Conservation (phyloP, 2,888 invertebrate genomes). For the Hypercompe scribonia region DNA sequence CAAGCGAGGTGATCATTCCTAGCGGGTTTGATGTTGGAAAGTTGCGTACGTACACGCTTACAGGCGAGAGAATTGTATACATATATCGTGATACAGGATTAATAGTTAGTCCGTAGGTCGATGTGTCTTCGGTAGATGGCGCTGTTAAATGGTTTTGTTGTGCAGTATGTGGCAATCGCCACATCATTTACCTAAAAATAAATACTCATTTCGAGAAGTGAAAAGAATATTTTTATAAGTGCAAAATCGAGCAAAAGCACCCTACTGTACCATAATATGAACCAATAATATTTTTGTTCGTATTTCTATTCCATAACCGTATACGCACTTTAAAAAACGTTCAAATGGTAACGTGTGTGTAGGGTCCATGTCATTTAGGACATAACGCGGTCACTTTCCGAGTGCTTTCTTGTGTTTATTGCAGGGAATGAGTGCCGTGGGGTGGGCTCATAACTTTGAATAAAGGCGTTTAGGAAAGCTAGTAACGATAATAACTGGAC, state of each 20-base stretch:
- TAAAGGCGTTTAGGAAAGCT: constrained; percentile 36
- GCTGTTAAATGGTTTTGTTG: too few relatives aligned
- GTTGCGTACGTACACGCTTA: too few relatives aligned
- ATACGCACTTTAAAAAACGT: constrained; percentile 4
- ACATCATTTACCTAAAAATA: too few relatives aligned
- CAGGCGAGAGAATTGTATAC: too few relatives aligned
- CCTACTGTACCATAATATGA: too few relatives aligned
- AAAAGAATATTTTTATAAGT: background rate
- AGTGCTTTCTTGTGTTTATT: constrained; percentile 60
- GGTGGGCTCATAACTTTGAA: constrained; percentile 44
- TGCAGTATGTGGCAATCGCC: too few relatives aligned
- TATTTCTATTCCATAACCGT: background rate
- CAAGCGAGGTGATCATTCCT: too few relatives aligned
- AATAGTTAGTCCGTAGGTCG: too few relatives aligned
- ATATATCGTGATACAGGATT: too few relatives aligned
- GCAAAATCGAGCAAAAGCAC: background rate
- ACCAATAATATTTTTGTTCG: constrained; percentile 7
- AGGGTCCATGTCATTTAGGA: constrained; percentile 24
- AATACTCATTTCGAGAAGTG: background rate
- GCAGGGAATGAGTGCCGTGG: constrained; percentile 26
- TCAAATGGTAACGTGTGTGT: background rate
- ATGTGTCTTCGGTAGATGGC: too few relatives aligned
- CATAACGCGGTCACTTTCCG: constrained; percentile 39
- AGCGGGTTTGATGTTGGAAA: too few relatives aligned
- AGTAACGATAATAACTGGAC: too few relatives aligned